phyloP scores from a whole-genome alignment of 53 echinoderm and acorn worm genomes.

The Holothuria leucospilota region DNA sequence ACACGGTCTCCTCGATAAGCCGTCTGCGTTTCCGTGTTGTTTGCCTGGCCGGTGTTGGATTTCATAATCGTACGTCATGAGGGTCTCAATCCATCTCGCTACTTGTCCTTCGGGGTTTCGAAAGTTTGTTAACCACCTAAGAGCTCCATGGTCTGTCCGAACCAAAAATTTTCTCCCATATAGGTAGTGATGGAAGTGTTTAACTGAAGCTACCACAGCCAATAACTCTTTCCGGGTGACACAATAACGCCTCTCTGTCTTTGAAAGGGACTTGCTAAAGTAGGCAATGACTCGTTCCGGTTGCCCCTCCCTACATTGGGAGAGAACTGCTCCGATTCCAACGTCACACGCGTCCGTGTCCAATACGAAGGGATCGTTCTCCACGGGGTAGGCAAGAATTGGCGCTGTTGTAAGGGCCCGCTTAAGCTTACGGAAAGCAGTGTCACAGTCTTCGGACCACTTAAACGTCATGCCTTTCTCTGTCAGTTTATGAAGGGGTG shows the following conservation, averaged over 20 bases:
- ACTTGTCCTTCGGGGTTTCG: slow-evolving; percentile 49
- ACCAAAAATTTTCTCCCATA: slow-evolving; percentile 41
- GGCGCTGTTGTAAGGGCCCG: slow-evolving; percentile 15
- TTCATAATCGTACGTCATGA: slow-evolving; percentile 36
- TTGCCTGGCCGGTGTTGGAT: slow-evolving; percentile 36
- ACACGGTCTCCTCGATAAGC: slow-evolving; percentile 55
- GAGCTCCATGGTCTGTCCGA: slow-evolving; percentile 53
- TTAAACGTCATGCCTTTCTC: slow-evolving; percentile 17
- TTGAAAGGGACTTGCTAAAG: slow-evolving; percentile 35
- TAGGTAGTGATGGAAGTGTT: slow-evolving; percentile 57
- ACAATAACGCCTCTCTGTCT: slow-evolving; percentile 53
- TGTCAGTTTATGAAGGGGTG: slow-evolving; percentile 54
- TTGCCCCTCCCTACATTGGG: slow-evolving; percentile 40
- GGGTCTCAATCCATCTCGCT: slow-evolving; percentile 55
- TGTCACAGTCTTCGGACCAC: slow-evolving; percentile 56
- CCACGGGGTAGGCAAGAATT: slow-evolving; percentile 21
- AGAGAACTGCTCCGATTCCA: slow-evolving; percentile 53
- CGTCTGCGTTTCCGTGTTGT: slow-evolving; percentile 59
- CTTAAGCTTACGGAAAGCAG: slow-evolving; percentile 43
- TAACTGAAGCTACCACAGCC: slow-evolving; percentile 3
- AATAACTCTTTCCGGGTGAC: slow-evolving; percentile 50
- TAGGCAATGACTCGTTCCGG: slow-evolving; percentile 45
- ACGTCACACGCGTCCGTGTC: slow-evolving; percentile 58
- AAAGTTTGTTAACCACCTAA: slow-evolving; percentile 58
- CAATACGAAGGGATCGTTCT: slow-evolving; percentile 20